Base-by-base conservation (phyloP, 2,888 invertebrate species). In the Itoplectis maculator region DNA sequence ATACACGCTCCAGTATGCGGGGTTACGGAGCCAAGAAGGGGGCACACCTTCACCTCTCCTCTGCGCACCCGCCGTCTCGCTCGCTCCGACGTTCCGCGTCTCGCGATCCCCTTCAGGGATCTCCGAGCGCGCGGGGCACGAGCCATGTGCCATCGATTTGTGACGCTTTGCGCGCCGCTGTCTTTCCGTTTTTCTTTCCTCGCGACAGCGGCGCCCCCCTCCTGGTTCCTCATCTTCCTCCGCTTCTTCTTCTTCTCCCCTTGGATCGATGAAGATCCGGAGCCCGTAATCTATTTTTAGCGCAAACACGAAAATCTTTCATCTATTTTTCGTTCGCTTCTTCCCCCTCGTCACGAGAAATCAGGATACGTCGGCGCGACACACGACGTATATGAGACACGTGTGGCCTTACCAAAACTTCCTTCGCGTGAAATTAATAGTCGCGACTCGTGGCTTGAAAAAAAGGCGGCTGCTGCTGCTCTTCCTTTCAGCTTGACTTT, bases 131-230 rank as follows among this genome's bases (percentile, higher is more conserved):
- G 70, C 51, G 70, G n/a, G 79, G 82, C 82, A 83, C 82, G 82
- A 83, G 82, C 76, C 82, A 83, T 83, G 82, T 83, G 82, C 73
- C 82, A 73, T 83, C 79, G 79, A 82, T 76, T 79, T 63, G 73
- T 83, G 80, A 80, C 80, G 79, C 59, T 56, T 81, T 66, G 63
- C 65, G 68, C 83, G 76, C 73, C 65, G 68, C 56, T 73, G 61
- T 79, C 73, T 73, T 65, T 80, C 73, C 76, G 76, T 77, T 73
- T 79, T 63, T 77, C 79, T 45, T 72, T 73, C 74, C 37, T 65
- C 77, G 20, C 20, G 42, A n/a, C 11, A 15, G 18, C 63, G 15
- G n/a, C n/a, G n/a, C n/a, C 37, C 40, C 61, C 61, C 40, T 40
- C 18, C 40, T 63, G 20, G 29, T 45, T 70, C 47, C 45, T 54